Percentiles rank a stretch among this genome's conserved stretches.
These are phyloP conservation scores for Mycogona germanica DNA, from an alignment of 2,888 invertebrate genomes.

Conservation along the genomic window DNA sequence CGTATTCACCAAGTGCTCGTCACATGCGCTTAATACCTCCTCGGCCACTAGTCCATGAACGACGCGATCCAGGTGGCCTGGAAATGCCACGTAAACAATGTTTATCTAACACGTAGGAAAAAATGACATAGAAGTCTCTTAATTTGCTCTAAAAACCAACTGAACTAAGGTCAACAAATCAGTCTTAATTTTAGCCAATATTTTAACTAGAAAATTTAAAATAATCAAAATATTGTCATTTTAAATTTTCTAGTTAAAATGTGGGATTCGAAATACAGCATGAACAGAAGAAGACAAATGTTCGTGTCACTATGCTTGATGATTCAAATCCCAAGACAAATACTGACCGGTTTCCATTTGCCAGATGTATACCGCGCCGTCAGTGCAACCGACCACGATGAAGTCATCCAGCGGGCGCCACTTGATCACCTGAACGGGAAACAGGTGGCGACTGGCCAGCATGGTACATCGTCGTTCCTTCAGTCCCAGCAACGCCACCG, in stretches of 20 bases:
- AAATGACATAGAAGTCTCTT: neutral
- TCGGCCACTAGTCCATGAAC: conserved; percentile 91
- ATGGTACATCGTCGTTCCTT: conserved; percentile 90
- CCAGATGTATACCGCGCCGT: conserved; percentile 98
- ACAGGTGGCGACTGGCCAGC: conserved; percentile 83
- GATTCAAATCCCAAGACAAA: too few relatives aligned
- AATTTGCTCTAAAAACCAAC: too few relatives aligned
- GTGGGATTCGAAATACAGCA: too few relatives aligned
- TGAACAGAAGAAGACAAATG: too few relatives aligned
- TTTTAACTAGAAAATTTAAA: too few relatives aligned
- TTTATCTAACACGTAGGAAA: neutral
- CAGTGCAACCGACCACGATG: conserved; percentile 91
- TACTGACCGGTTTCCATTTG: conserved; percentile 86
- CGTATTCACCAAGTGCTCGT: conserved; percentile 59
- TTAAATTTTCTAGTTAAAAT: too few relatives aligned
- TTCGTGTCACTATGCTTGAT: too few relatives aligned
- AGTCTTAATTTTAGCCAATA: too few relatives aligned
- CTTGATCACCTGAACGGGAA: conserved; percentile 89
- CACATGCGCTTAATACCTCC: conserved; percentile 89
- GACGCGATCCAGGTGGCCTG: conserved; percentile 87
- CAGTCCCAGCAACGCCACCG: conserved; percentile 83
- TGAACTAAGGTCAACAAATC: too few relatives aligned
- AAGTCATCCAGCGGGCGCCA: conserved; percentile 97
- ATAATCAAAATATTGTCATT: too few relatives aligned
- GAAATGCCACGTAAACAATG: neutral